Evolutionary conservation across 2,797 vertebrate species (phyloP).

Genomic region (Lepus townsendii): DNA sequence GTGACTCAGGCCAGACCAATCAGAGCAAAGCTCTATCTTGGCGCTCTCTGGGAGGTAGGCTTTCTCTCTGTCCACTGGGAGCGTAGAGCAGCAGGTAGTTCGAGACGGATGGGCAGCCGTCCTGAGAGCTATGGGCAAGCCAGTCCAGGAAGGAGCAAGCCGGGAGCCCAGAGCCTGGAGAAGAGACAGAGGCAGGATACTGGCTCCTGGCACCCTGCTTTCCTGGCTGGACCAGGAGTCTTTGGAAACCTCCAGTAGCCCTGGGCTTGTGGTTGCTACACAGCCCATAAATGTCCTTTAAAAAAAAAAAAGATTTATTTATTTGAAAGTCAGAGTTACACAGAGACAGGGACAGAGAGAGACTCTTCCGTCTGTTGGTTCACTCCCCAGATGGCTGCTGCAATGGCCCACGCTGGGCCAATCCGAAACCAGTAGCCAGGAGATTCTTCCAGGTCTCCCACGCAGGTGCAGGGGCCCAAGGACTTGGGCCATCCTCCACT

Average conservation of each 20-base stretch:
- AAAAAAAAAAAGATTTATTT: too few relatives aligned
- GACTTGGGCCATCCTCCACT: too few relatives aligned
- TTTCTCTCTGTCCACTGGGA: background rate
- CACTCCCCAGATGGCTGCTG: too few relatives aligned
- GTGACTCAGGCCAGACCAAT: slow-evolving; percentile 7
- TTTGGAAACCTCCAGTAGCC: background rate
- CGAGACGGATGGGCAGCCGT: background rate
- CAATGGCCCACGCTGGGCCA: too few relatives aligned
- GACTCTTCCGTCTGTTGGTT: too few relatives aligned
- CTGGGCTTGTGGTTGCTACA: background rate
- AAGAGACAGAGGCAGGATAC: background rate
- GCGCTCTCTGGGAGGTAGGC: background rate
- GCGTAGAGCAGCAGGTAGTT: background rate
- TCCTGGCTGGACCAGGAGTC: background rate
- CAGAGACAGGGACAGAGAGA: too few relatives aligned
- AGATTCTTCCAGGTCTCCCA: too few relatives aligned
- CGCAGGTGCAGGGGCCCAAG: too few relatives aligned
- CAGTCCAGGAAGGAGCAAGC: background rate
- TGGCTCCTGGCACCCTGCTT: background rate
- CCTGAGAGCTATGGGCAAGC: background rate
- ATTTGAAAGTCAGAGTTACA: too few relatives aligned
- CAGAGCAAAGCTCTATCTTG: background rate
- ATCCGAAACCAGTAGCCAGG: too few relatives aligned
- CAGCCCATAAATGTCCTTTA: background rate
- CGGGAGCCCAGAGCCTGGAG: background rate